These are phyloP conservation scores for Hoplodrina blanda DNA, from an alignment of 2,888 invertebrate species.

Conservation along the genomic window DNA sequence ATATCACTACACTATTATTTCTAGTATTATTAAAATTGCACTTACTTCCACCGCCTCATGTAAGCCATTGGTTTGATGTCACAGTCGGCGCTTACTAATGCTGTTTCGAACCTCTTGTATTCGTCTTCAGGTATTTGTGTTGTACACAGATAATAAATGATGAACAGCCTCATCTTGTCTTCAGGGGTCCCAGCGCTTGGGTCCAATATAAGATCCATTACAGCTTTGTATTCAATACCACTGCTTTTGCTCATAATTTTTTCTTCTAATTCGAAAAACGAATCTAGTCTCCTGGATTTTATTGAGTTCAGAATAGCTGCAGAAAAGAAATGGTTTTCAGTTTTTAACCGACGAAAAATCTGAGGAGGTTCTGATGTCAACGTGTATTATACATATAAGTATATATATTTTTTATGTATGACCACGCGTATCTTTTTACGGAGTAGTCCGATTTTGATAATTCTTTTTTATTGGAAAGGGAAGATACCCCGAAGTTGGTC, in stretches of 20 bases:
- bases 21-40: slow-evolving; percentile 48
- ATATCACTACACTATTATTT: not conserved
- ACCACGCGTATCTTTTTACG: too few species aligned
- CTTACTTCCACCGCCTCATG: slow-evolving; percentile 97
- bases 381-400: too few species aligned
- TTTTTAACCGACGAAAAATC: too few species aligned
- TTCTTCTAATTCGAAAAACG: slow-evolving; percentile 99
- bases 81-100: slow-evolving; percentile 95
- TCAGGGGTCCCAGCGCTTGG: slow-evolving; percentile 96
- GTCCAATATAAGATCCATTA: slow-evolving; percentile 97
- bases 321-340: slow-evolving; percentile 35
- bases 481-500: too few species aligned
- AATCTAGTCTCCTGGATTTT: slow-evolving; percentile 97
- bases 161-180: slow-evolving; percentile 97
- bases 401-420: too few species aligned
- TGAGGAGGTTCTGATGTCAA: too few species aligned
- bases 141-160: slow-evolving; percentile 97
- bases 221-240: slow-evolving; percentile 93
- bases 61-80: slow-evolving; percentile 96
- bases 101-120: slow-evolving; percentile 95
- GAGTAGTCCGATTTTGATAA: too few species aligned
- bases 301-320: slow-evolving; percentile 95
- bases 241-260: slow-evolving; percentile 98
- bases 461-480: too few species aligned
- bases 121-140: slow-evolving; percentile 95